These are phyloP conservation scores for Ichneumoninae sp. DNA, from an alignment of 2,888 invertebrate species.

Conservation along the genomic window DNA sequence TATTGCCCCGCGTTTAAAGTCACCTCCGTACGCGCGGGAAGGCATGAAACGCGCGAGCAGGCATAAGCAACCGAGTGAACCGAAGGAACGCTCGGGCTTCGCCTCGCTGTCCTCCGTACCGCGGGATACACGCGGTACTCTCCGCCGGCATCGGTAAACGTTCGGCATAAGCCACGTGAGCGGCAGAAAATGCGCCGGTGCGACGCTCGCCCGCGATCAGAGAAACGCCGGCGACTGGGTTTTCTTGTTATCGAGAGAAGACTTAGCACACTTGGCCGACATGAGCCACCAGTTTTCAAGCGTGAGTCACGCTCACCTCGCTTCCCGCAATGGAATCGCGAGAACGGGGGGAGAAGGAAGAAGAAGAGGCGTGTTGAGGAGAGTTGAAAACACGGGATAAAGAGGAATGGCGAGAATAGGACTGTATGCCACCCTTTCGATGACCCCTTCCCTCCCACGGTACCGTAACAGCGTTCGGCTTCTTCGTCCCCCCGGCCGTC, in stretches of 20 bases:
- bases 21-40: slow-evolving; percentile 81
- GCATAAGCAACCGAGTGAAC: slow-evolving; percentile 61
- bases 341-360: neutral
- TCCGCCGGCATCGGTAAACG: slow-evolving; percentile 18
- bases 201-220: slow-evolving; percentile 37
- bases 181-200: slow-evolving; percentile 32
- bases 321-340: slow-evolving; percentile 10
- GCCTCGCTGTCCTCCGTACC: slow-evolving; percentile 19
- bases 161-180: slow-evolving; percentile 36
- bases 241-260: slow-evolving; percentile 77
- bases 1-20: slow-evolving; percentile 84
- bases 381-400: slow-evolving; percentile 19
- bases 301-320: slow-evolving; percentile 28
- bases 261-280: slow-evolving; percentile 25
- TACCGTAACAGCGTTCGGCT: slow-evolving; percentile 43
- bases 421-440: slow-evolving; percentile 34
- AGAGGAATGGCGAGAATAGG: slow-evolving; percentile 39
- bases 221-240: slow-evolving; percentile 51
- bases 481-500: slow-evolving; percentile 47
- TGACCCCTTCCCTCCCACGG: slow-evolving; percentile 9
- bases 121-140: neutral
- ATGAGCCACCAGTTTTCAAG: slow-evolving; percentile 20
- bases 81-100: slow-evolving; percentile 59
- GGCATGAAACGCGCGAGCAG: slow-evolving; percentile 65
- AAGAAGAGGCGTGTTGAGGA: neutral